phyloP scores from a whole-genome alignment of 2,888 invertebrate species.

The Eustalomyia histrio region DNA sequence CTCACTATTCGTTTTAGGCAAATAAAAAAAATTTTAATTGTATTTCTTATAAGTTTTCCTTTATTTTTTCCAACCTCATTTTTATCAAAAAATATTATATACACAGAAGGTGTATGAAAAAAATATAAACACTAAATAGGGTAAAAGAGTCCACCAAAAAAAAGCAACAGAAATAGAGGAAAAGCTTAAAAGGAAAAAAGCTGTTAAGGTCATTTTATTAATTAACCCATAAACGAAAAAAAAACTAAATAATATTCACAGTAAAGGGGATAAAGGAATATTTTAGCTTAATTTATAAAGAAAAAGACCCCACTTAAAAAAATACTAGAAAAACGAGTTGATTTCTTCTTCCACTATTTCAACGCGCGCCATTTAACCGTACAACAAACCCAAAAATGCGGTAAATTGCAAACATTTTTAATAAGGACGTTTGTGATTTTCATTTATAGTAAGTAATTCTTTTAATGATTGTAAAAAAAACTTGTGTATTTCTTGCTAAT shows the following conservation, averaged over 20 bases:
- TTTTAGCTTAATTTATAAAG: slow-evolving; percentile 34
- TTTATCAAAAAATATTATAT: slow-evolving; percentile 16
- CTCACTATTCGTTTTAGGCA: not conserved
- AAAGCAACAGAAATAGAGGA: slow-evolving; percentile 20
- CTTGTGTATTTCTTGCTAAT: slow-evolving; percentile 16
- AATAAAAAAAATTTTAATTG: not conserved
- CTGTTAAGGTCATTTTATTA: slow-evolving; percentile 75
- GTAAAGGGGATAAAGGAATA: not conserved
- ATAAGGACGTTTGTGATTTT: slow-evolving; percentile 3
- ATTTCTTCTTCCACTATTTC: not conserved
- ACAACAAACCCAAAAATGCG: slow-evolving; percentile 52
- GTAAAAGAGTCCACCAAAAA: slow-evolving; percentile 16
- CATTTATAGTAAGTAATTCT: slow-evolving; percentile 28
- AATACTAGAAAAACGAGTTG: not conserved
- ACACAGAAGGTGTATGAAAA: slow-evolving; percentile 43
- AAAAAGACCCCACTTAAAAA: slow-evolving; percentile 14
- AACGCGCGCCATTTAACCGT: slow-evolving; percentile 32
- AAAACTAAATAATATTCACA: slow-evolving; percentile 6
- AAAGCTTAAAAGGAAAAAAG: slow-evolving; percentile 26
- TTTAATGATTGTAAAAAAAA: slow-evolving; percentile 34
- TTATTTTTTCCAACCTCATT: not conserved
- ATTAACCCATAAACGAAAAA: slow-evolving; percentile 73
- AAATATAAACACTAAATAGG: slow-evolving; percentile 27
- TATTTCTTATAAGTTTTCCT: not conserved
- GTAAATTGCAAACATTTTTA: slow-evolving; percentile 57